Evolutionary conservation across 2,113 vertebrate genomes (phyloP).

Genomic region (Pontoporia blainvillei): DNA sequence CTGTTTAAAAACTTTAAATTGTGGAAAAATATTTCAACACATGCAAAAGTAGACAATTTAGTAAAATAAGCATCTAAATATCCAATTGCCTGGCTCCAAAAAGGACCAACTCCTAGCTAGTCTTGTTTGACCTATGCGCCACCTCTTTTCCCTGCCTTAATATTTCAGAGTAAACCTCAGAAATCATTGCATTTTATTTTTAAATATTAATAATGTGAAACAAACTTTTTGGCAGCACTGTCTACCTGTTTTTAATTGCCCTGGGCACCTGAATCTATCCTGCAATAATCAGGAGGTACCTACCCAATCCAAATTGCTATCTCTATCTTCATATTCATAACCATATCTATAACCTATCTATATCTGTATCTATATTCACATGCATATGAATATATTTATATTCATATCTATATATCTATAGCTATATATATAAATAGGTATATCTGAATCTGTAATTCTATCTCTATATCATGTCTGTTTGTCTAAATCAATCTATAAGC

Average conservation of each 20-base stretch:
- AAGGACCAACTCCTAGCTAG: not conserved
- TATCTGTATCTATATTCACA: not conserved
- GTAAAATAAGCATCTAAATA: not conserved
- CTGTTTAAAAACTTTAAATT: conserved; percentile 1
- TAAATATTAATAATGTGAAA: not conserved
- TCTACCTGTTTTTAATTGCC: not conserved
- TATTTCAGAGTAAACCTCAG: not conserved
- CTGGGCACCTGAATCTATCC: not conserved
- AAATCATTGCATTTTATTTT: not conserved
- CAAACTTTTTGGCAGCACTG: not conserved
- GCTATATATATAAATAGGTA: not conserved
- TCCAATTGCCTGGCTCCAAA: not conserved
- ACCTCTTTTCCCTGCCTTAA: not conserved
- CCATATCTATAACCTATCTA: not conserved
- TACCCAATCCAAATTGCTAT: not conserved
- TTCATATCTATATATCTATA: not conserved
- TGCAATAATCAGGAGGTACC: not conserved
- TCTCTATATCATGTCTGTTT: not conserved
- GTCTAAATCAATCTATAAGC: not conserved
- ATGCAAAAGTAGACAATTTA: not conserved
- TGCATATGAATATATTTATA: not conserved
- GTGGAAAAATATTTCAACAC: not conserved
- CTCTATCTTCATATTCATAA: not conserved
- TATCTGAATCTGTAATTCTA: not conserved
- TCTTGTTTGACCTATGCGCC: not conserved